A percentile compares a stretch with the other conserved stretches of the same genome.
These are phyloP conservation scores for Gryon sp. DNA, from an alignment of 1,140 invertebrate genomes.

Conservation along the genomic window DNA sequence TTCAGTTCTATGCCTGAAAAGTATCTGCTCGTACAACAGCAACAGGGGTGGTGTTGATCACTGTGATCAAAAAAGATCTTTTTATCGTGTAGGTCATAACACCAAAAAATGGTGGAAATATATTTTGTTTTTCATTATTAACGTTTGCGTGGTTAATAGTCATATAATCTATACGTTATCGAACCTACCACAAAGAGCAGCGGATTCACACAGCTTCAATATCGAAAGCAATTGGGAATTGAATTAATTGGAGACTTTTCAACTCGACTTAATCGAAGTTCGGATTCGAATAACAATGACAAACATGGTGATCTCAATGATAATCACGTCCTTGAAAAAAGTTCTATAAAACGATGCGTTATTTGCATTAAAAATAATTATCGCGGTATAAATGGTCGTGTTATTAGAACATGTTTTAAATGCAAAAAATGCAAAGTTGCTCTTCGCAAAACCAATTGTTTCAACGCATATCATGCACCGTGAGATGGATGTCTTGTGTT, in stretches of 20 bases:
- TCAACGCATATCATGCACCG: too few relatives aligned
- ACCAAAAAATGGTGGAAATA: slow-evolving; percentile 1
- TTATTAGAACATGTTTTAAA: slow-evolving; percentile 2
- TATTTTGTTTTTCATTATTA: slow-evolving; percentile 2
- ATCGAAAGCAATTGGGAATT: background rate
- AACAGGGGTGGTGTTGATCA: slow-evolving; percentile 3
- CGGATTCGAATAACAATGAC: background rate
- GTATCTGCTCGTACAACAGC: background rate
- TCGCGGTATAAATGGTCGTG: too few relatives aligned
- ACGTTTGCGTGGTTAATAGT: slow-evolving; percentile 1
- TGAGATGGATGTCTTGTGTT: too few relatives aligned
- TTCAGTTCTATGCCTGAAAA: background rate
- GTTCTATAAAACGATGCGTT: too few relatives aligned
- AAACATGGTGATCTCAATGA: too few relatives aligned
- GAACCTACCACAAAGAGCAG: slow-evolving; percentile 1
- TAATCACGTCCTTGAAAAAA: slow-evolving; percentile 1
- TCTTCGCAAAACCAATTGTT: background rate
- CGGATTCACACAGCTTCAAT: background rate
- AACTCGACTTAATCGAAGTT: background rate
- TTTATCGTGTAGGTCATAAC: background rate
- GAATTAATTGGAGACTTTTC: slow-evolving; percentile 11
- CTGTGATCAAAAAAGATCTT: slow-evolving; percentile 3
- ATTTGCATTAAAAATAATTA: background rate
- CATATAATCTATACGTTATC: slow-evolving; percentile 1
- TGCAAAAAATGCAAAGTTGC: background rate